Percentiles rank a stretch among this genome's conserved stretches.
Evolutionary conservation across 2,888 invertebrate species (phyloP).

Genomic region (Mayetiola destructor): DNA sequence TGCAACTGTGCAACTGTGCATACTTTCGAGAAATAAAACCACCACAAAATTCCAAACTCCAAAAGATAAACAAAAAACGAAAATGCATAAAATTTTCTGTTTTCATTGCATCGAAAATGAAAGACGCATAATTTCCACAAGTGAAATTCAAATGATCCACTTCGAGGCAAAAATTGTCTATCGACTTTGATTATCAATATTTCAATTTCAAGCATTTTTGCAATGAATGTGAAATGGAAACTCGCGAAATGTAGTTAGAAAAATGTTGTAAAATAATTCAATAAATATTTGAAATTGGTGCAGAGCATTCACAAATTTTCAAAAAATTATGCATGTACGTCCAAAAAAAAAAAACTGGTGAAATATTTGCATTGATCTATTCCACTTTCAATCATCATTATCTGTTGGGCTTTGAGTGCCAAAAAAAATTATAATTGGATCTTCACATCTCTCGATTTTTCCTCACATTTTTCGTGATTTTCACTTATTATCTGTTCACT

Average conservation of each 20-base stretch:
- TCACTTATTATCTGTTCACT: neutral
- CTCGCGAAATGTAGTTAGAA: too few species aligned
- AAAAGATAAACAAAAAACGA: too few species aligned
- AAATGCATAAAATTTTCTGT: too few species aligned
- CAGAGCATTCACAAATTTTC: neutral
- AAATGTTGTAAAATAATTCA: neutral
- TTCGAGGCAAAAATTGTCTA: neutral
- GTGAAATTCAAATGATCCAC: neutral
- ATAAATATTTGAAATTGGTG: neutral
- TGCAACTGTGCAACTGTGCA: too few species aligned
- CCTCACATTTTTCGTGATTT: slow-evolving; percentile 7
- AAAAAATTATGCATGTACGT: neutral
- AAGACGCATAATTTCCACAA: neutral
- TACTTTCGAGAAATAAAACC: too few species aligned
- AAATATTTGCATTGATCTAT: slow-evolving; percentile 3
- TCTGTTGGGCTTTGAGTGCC: neutral
- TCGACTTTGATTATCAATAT: neutral
- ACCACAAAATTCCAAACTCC: too few species aligned
- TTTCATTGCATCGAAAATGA: too few species aligned
- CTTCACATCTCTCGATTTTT: slow-evolving; percentile 2
- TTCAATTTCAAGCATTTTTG: neutral
- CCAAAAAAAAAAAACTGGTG: too few species aligned
- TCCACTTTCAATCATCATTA: neutral
- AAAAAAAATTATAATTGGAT: slow-evolving; percentile 9
- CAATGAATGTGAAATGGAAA: neutral